These are phyloP conservation scores for Psilopogon haemacephalus DNA, from an alignment of 2,113 vertebrate species.

Conservation along the genomic window DNA sequence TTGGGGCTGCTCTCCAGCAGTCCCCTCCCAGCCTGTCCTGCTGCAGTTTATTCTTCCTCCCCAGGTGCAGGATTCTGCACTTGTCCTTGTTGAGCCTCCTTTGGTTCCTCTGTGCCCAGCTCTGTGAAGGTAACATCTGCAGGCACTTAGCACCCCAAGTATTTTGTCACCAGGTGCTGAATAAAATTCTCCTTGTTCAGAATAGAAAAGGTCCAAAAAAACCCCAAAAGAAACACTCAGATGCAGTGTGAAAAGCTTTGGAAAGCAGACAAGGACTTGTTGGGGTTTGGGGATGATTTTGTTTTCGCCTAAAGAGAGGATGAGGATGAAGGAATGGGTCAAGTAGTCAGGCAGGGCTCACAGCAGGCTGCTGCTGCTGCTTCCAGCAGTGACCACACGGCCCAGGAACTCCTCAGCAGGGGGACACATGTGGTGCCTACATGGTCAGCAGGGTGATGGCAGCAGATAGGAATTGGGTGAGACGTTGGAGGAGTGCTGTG, in stretches of 20 bases:
- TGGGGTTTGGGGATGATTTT: neutral
- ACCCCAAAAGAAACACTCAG: slow-evolving; percentile 4
- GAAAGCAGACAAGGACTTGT: neutral
- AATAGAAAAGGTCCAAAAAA: slow-evolving; percentile 3
- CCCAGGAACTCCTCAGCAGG: slow-evolving; percentile 34
- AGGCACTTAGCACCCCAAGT: slow-evolving; percentile 35
- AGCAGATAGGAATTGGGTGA: neutral
- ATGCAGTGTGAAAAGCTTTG: slow-evolving; percentile 9
- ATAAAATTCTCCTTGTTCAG: slow-evolving; percentile 25
- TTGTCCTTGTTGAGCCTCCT: no score
- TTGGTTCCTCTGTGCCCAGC: no score
- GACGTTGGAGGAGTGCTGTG: neutral
- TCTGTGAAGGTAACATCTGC: slow-evolving; percentile 68
- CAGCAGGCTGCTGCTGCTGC: neutral
- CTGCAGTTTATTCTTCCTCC: no score
- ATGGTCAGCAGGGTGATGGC: neutral
- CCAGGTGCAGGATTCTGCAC: no score
- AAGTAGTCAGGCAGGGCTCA: neutral
- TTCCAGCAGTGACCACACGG: slow-evolving; percentile 38
- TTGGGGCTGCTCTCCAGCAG: no score
- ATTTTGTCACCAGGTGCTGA: slow-evolving; percentile 45
- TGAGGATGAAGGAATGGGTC: neutral
- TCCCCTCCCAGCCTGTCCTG: no score
- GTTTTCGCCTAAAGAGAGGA: neutral
- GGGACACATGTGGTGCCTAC: neutral